Evolutionary conservation across 2,888 invertebrate genomes (phyloP), one percentile per base, ranked within the genome.

Genomic region (Scaptomyza parva): DNA sequence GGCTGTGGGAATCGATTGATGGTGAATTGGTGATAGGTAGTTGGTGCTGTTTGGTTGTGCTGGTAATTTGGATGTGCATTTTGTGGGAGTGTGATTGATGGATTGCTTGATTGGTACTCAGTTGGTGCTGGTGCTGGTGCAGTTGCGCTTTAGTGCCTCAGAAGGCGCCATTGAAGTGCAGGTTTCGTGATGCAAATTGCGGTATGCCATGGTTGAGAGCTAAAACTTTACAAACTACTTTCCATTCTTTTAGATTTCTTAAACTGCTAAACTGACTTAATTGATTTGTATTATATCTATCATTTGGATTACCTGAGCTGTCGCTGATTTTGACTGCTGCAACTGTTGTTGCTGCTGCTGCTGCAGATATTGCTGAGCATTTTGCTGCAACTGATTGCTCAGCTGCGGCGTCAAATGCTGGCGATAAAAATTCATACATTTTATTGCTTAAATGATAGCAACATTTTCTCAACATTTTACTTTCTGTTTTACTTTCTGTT

Each of bases 171-270:
- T 87, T 84, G 86, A 72, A 90, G 78, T 84, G 89, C 76, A 88
- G 84, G 70, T 89, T 88, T 86, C 90, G 90, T 83, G 84, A 86
- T 77, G 93, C 88, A 75, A 89, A 91, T 70, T 90, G 86, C 76
- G 87, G 89, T n/a, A 95, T 92, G 47, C 95, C 95, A 84, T 96
- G 96, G 91, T 96, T 96, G 57, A 96, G 92, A 8, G 96, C 95
- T 82, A 96, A 92, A 64, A 96, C 95, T 92, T 96, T 96, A 44
- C 95, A 95, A 33, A 96, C 95, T 83, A 96, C 95, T 89, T 95
- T 96, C 51, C 96, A 92, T 91, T 96, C 96, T 89, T 96, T 96
- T 58, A 94, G 94, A 69, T 91, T 89, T 78, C 87, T 89, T 73
- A 87, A 75, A 62, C 76, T 79, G 43, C 67, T 86, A 67, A 83